Percentiles rank a stretch among this genome's conserved stretches.
Conservation (phyloP, 2,888 invertebrate genomes). For the Xylota segnis region DNA sequence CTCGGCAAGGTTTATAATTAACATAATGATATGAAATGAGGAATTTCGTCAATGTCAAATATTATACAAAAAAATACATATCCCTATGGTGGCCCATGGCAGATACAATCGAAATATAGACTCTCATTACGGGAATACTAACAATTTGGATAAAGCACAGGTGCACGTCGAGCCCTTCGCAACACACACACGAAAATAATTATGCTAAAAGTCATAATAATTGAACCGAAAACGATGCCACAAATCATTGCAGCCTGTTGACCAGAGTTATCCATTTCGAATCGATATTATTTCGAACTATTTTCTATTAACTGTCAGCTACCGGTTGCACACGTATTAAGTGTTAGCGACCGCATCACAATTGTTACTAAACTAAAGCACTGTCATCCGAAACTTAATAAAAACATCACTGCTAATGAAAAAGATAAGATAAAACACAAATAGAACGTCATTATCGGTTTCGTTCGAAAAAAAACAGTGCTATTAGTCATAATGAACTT, state of each 20-base stretch:
- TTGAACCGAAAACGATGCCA: conserved; percentile 15
- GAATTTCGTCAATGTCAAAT: too few relatives aligned
- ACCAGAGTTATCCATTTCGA: background rate
- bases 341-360: conserved; percentile 2
- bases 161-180: background rate
- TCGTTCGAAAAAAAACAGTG: background rate
- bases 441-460: conserved; percentile 11
- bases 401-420: background rate
- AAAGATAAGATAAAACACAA: conserved; percentile 31
- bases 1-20: too few relatives aligned
- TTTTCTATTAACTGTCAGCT: background rate
- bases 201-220: background rate
- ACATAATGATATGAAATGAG: too few relatives aligned
- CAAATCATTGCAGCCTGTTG: conserved; percentile 3
- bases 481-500: background rate
- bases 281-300: background rate
- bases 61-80: too few relatives aligned
- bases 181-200: background rate
- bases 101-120: too few relatives aligned
- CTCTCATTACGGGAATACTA: background rate
- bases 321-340: background rate
- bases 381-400: background rate
- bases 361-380: conserved; percentile 22
- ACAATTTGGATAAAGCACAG: conserved; percentile 25
- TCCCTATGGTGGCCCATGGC: too few relatives aligned